phyloP scores from a whole-genome alignment of 2,888 invertebrate genomes.

The Byasa hedistus region DNA sequence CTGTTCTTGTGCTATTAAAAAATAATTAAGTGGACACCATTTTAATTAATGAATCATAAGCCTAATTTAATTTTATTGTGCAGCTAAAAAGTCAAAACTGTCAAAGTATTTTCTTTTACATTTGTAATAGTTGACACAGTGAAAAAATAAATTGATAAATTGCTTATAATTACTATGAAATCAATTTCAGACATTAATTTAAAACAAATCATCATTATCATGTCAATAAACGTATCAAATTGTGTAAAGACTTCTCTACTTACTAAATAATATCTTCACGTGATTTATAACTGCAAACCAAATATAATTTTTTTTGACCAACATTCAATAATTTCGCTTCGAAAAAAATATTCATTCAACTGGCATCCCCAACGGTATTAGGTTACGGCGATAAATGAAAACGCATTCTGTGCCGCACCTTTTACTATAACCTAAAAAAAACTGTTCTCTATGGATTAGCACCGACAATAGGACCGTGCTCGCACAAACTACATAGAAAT shows the following conservation, averaged over 20 bases:
- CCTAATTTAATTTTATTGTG: neutral
- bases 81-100: too few species aligned
- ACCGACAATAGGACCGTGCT: slow-evolving; percentile 33
- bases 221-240: too few species aligned
- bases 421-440: slow-evolving; percentile 28
- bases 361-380: slow-evolving; percentile 13
- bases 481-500: slow-evolving; percentile 32
- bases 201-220: too few species aligned
- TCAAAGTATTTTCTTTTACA: too few species aligned
- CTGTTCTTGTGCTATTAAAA: slow-evolving; percentile 1
- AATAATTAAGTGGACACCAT: neutral
- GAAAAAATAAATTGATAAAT: too few species aligned
- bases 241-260: too few species aligned
- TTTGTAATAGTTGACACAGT: too few species aligned
- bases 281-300: slow-evolving; percentile 18
- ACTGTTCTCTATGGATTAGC: slow-evolving; percentile 37
- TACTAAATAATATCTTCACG: too few species aligned
- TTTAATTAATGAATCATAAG: neutral
- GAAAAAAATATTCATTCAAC: slow-evolving; percentile 23
- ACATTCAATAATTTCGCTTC: slow-evolving; percentile 21
- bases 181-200: too few species aligned
- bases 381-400: slow-evolving; percentile 27
- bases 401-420: slow-evolving; percentile 23
- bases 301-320: slow-evolving; percentile 20
- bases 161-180: too few species aligned